Evolutionary conservation across 2,797 vertebrate species (phyloP).

Genomic region (Pyrocephalus nanus): DNA sequence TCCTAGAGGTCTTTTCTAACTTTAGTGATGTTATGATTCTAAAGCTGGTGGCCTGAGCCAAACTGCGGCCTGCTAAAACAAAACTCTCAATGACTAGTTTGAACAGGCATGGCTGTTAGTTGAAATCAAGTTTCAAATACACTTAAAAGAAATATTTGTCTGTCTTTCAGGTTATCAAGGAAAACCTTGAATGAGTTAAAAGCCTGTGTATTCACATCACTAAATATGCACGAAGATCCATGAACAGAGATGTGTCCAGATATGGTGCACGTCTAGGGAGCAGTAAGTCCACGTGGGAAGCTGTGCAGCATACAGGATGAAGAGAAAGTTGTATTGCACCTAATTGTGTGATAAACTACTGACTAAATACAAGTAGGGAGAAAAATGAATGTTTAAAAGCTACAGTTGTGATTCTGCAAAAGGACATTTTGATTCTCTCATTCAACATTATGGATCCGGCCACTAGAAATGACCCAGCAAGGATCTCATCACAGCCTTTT

Average conservation of each 20-base stretch:
- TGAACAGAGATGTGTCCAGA: background rate
- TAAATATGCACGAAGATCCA: background rate
- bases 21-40: background rate
- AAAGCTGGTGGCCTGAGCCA: background rate
- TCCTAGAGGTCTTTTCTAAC: background rate
- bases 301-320: background rate
- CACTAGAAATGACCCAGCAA: background rate
- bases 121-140: background rate
- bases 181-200: background rate
- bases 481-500: background rate
- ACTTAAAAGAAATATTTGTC: background rate
- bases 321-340: background rate
- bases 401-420: background rate
- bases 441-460: fast-evolving
- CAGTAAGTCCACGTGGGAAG: background rate
- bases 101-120: background rate
- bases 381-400: background rate
- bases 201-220: fast-evolving
- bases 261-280: background rate
- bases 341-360: background rate
- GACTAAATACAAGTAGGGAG: background rate
- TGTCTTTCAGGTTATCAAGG: background rate
- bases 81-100: background rate
- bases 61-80: background rate
- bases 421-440: background rate